Base-by-base conservation (phyloP, 2,113 vertebrate species). In the Leptocoma aspasia region DNA sequence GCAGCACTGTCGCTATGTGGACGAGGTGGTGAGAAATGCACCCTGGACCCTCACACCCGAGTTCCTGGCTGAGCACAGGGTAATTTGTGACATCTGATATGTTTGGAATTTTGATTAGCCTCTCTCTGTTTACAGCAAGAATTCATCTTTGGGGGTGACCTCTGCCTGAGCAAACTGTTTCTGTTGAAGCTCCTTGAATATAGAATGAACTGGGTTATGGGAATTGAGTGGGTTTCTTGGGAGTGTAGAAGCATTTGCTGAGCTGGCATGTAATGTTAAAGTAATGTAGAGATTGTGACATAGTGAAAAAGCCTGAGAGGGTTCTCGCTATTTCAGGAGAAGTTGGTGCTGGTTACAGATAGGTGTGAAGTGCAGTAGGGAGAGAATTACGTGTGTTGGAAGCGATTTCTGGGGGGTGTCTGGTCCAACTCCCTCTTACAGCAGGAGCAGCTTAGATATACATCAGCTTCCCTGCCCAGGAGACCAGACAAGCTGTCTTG, bases 1-100 rank as follows among this genome's bases (percentile, higher is more conserved):
- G 71, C 98, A 98, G 94, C 99, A 99, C 90, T 99, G 99, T 93
- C 99, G 99, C 95, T 99, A 99, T 1, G 99, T 99, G 94, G 99
- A 99, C 1, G 99, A 99, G 96, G 98, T 99, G 78, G 99, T 99
- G 95, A 98, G 99, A 94, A 99, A 99, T 3, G 99, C 99, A 0
- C 99, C 99, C 3, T 99, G 99, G 99, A 99, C 99, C 0, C 98
- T 99, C 80, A 97, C 99, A 0, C 99, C 99, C 0, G 99, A 99
- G 96, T 99, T 99, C 96, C 98, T 99, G 45, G 94, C 98, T 54
- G 98, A 98, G 90, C 99, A 99, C 97, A 97, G 98, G 97, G 99
- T 99, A 96, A 97, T 96, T 81, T 18, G 12, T 35, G 82, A 71
- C 57, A 54, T 41, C 57, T 39, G 28, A 70, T 79, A 76, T 31